Conservation (phyloP, 1,140 invertebrate genomes). For the Drosophila kohkoa region DNA sequence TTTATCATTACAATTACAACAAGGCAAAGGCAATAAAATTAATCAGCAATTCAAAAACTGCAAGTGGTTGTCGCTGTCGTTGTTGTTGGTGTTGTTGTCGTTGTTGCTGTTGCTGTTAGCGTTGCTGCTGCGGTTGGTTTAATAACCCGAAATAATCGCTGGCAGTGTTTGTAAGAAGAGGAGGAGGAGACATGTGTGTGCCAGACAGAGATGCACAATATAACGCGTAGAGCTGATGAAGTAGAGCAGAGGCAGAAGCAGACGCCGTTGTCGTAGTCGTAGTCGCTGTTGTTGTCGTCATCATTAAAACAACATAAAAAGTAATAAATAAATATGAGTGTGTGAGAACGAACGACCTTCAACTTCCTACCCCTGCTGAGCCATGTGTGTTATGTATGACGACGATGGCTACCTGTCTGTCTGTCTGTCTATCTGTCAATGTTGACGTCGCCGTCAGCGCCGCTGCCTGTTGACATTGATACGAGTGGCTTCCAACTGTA, state of each 20-base stretch:
- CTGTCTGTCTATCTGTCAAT: constrained; percentile 17
- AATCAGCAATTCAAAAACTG: constrained; percentile 83
- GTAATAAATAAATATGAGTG: constrained; percentile 82
- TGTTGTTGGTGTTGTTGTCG: constrained; percentile 24
- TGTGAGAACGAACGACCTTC: constrained; percentile 80
- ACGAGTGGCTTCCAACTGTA: constrained; percentile 70
- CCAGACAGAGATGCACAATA: constrained; percentile 66
- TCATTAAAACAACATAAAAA: constrained; percentile 83
- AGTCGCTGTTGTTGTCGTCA: constrained; percentile 54
- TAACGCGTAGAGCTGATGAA: constrained; percentile 39
- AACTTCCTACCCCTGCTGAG: constrained; percentile 76
- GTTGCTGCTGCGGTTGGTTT: constrained; percentile 71
- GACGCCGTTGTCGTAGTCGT: constrained; percentile 46
- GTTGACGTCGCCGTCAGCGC: constrained; percentile 27
- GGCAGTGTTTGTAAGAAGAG: constrained; percentile 6
- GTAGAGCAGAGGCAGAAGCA: constrained; percentile 54
- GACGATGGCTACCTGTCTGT: constrained; percentile 69
- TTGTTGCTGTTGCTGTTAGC: constrained; percentile 24
- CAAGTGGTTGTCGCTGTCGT: constrained; percentile 67
- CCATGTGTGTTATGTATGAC: constrained; percentile 26
- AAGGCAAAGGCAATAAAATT: constrained; percentile 78
- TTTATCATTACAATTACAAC: constrained; percentile 83
- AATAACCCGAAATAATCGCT: constrained; percentile 82
- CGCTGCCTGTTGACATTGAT: constrained; percentile 71
- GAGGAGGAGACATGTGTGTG: constrained; percentile 16